Evolutionary conservation across 2,888 invertebrate genomes (phyloP), one percentile per base, ranked within the genome.

Genomic region (Nebria salina): DNA sequence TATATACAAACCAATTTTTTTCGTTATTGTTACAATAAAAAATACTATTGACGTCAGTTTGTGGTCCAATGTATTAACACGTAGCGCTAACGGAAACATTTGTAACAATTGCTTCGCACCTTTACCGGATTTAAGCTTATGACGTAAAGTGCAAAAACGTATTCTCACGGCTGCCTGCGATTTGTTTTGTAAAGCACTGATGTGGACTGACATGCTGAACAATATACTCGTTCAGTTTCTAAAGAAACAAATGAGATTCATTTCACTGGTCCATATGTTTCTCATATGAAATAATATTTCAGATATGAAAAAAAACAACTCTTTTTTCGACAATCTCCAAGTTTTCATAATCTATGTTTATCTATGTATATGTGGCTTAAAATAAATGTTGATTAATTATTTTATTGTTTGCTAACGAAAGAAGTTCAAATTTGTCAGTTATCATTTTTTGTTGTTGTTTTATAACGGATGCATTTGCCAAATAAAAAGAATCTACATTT

Each of bases 101-200:
- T 54, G 54, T 54, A 54, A 54, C 54, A 54, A 54, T 54, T 54
- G 54, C 11, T 13, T 54, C 54, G 54, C 54, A 54, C 54, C 54
- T 54, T 54, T 54, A 54, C 54, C 54, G 54, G 54, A 54, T 54
- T 54, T 54, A 54, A 54, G 54, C 54, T 54, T 54, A 54, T 54
- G 54, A 54, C 54, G 54, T 54, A 54, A 54, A 54, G 54, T 54
- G 54, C 54, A 54, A 54, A 54, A 54, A 54, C 54, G 54, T 6
- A 54, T 54, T 54, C 54, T 54, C 54, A 54, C 54, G 54, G 54
- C 54, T 54, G 54, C 54, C 54, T 54, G 54, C 54, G 54, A 54
- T 54, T 2, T 54, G 54, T 54, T 54, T 54, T 54, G 54, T 54
- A 54, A 54, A 8, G 54, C 54, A 13, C 54, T 54, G 54, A 54